Conservation (phyloP, 2,888 invertebrate species). For the Plagiodera versicolora region DNA sequence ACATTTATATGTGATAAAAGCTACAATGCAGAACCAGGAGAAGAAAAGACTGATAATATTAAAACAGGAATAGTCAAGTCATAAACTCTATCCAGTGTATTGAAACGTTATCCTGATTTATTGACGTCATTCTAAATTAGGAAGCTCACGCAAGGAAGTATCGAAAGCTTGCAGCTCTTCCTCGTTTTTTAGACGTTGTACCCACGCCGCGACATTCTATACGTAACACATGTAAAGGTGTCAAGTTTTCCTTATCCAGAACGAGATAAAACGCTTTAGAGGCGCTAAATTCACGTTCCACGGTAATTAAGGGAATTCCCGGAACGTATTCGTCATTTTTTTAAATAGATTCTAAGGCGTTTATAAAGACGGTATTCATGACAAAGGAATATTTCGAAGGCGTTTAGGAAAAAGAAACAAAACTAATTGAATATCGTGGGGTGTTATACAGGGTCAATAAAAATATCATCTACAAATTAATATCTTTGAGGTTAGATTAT, state of each 20-base stretch:
- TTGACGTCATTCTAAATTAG: neutral
- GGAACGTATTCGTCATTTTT: slow-evolving; percentile 22
- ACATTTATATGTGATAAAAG: too few species aligned
- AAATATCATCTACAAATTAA: too few species aligned
- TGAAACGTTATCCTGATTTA: neutral
- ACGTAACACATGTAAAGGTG: slow-evolving; percentile 37
- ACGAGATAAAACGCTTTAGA: slow-evolving; percentile 20
- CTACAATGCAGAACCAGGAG: too few species aligned
- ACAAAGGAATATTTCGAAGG: too few species aligned
- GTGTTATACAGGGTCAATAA: too few species aligned
- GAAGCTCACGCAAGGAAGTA: neutral
- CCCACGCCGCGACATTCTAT: slow-evolving; percentile 28
- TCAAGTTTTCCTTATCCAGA: slow-evolving; percentile 21
- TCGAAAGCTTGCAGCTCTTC: neutral
- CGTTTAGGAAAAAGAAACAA: too few species aligned
- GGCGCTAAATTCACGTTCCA: slow-evolving; percentile 5
- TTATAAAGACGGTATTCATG: too few species aligned
- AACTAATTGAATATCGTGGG: too few species aligned
- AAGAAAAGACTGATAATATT: too few species aligned
- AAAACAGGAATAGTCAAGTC: too few species aligned
- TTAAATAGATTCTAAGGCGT: slow-evolving; percentile 12
- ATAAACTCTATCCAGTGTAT: too few species aligned
- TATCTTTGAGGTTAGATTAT: too few species aligned
- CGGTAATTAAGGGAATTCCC: slow-evolving; percentile 21
- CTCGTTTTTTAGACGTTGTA: slow-evolving; percentile 22